These are phyloP conservation scores for Australoheros scitulus DNA, from an alignment of 2,113 vertebrate species.

Conservation along the genomic window DNA sequence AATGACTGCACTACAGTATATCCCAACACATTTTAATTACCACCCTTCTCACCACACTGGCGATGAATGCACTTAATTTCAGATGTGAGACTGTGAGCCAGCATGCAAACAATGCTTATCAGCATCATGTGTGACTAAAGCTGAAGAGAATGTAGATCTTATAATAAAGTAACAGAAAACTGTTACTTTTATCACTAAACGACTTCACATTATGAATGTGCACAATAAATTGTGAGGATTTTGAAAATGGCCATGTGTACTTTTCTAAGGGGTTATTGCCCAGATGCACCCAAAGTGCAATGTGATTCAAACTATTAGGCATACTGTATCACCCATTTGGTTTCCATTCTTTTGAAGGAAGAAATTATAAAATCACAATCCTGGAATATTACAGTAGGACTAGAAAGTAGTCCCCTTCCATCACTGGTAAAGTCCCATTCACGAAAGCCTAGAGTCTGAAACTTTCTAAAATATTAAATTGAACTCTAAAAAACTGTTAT, in stretches of 20 bases:
- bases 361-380: accelerated
- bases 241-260: neutral
- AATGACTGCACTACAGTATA: conserved; percentile 59
- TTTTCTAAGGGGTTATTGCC: neutral
- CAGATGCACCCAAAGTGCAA: neutral
- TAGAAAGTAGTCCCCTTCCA: neutral
- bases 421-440: neutral
- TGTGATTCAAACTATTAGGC: no score
- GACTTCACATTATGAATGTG: neutral
- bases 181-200: neutral
- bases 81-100: conserved; percentile 19
- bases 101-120: conserved; percentile 38
- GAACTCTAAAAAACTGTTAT: neutral
- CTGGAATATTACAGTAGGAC: neutral
- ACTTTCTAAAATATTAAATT: neutral
- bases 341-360: neutral
- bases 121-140: conserved; percentile 18
- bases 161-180: neutral
- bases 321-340: neutral
- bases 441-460: no score
- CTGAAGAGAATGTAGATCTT: neutral
- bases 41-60: conserved; percentile 43
- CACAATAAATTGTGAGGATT: neutral
- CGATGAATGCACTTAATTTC: conserved; percentile 68
- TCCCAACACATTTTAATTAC: conserved; percentile 71